Evolutionary conservation across 2,797 vertebrate species (phyloP).

Genomic region (Coregonus suidteri): DNA sequence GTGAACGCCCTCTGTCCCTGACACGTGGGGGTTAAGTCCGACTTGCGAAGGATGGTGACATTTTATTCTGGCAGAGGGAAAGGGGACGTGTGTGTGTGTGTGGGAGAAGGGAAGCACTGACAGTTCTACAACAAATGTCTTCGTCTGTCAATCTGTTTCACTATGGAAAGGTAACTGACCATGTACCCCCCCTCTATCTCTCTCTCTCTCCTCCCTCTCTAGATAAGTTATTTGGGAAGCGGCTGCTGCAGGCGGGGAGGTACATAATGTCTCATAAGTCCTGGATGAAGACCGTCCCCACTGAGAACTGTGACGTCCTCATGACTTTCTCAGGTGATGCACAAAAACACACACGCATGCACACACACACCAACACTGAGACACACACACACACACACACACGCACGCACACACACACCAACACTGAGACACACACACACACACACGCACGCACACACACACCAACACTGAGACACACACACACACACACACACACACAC

Average conservation of each 20-base stretch:
- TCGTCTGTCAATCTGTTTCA: constrained; percentile 30
- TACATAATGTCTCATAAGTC: constrained; percentile 99
- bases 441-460: neutral
- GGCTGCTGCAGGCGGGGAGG: constrained; percentile 91
- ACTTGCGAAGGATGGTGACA: constrained; percentile 56
- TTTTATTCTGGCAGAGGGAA: constrained; percentile 62
- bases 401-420: too few relatives aligned
- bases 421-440: too few relatives aligned
- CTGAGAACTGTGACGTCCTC: constrained; percentile 96
- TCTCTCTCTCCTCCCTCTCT: constrained; percentile 26
- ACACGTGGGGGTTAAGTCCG: constrained; percentile 43
- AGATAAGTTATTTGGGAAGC: constrained; percentile 97
- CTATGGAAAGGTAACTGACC: constrained; percentile 34
- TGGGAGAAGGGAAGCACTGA: constrained; percentile 2
- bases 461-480: neutral
- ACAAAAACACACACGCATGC: too few relatives aligned
- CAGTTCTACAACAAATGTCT: constrained; percentile 49
- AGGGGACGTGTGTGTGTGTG: neutral
- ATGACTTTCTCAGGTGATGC: constrained; percentile 91
- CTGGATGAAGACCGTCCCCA: constrained; percentile 99
- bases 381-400: too few relatives aligned
- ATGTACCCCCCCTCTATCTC: neutral
- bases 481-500: too few relatives aligned
- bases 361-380: too few relatives aligned
- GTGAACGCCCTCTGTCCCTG: constrained; percentile 38